These are phyloP conservation scores for Periparus ater DNA, from an alignment of 2,797 vertebrate species.

Conservation along the genomic window DNA sequence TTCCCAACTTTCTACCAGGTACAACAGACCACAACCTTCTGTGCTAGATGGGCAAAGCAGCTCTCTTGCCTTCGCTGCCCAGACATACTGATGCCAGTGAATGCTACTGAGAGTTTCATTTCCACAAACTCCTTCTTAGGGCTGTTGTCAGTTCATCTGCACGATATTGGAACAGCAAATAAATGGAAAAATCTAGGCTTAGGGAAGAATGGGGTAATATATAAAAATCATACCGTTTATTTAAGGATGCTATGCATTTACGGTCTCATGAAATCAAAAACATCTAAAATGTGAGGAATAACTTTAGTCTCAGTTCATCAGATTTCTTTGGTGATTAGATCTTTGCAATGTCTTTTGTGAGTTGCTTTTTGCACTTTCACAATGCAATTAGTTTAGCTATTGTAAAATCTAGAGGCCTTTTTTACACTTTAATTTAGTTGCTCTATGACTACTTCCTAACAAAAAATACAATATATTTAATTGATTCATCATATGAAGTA, in stretches of 20 bases:
- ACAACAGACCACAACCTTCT: accelerated
- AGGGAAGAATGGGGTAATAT: not conserved
- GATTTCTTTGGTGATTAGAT: not conserved
- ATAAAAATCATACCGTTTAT: not conserved
- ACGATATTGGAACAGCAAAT: not conserved
- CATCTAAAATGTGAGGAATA: not conserved
- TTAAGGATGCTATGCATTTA: not conserved
- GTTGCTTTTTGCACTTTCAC: not conserved
- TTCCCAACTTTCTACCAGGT: not conserved
- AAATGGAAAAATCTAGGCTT: not conserved
- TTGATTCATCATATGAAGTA: not conserved
- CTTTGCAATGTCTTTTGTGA: not conserved
- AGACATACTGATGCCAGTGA: not conserved
- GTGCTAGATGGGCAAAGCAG: not conserved
- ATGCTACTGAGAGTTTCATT: not conserved
- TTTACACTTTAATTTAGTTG: not conserved
- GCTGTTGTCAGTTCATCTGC: not conserved
- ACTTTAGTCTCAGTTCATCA: not conserved
- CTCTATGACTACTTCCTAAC: not conserved
- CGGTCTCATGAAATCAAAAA: not conserved
- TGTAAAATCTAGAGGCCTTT: not conserved
- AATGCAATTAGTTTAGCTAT: not conserved
- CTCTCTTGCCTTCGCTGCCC: not conserved
- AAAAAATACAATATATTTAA: not conserved
- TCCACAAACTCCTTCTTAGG: not conserved